Evolutionary conservation across 2,888 invertebrate genomes (phyloP), one percentile per base, ranked within the genome.

Genomic region (Cerceris ruficornis): DNA sequence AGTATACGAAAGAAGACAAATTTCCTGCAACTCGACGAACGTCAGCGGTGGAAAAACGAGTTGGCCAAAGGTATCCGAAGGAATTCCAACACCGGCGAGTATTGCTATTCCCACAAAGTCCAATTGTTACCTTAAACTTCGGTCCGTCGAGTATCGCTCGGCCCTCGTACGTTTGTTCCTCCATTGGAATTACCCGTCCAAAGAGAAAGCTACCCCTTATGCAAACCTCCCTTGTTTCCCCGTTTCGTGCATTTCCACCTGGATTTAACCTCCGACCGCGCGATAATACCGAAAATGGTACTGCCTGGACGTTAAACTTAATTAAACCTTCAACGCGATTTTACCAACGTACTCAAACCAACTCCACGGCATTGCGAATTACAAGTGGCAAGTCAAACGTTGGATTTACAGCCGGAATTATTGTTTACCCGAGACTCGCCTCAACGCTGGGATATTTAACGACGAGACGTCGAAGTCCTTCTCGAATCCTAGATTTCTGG

Each of bases 161-260:
- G 46, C 54, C 50, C 52, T 52, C 52, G 69, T 65, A 69, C 76
- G 61, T 77, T n/a, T 82, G 67, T 60, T 80, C 49, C 65, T n/a
- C 69, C 55, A 54, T 42, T 65, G 39, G 66, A 85, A 82, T 85
- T 82, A 85, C 74, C 11, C 43, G 42, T 67, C 79, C 8, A 60
- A 15, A 52, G 66, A 62, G 49, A 41, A 50, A 15, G 39, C 50
- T 55, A 8, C 43, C 28, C 9, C 74, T 73, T 39, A 50, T 42
- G 50, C 62, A 57, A 46, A 60, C 8, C 42, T 46, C 61, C 15
- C 50, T 61, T 70, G 59, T 46, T 69, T 2, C 28, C 39, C 17
- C 58, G 55, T 15, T n/a, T 17, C 14, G 28, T 41, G 39, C 65
- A 42, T 57, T 62, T 66, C 71, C 60, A 41, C 11, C 77, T 43